Evolutionary conservation across 2,888 invertebrate genomes (phyloP), one percentile per base, ranked within the genome.

Genomic region (Scrobipalpa costella): DNA sequence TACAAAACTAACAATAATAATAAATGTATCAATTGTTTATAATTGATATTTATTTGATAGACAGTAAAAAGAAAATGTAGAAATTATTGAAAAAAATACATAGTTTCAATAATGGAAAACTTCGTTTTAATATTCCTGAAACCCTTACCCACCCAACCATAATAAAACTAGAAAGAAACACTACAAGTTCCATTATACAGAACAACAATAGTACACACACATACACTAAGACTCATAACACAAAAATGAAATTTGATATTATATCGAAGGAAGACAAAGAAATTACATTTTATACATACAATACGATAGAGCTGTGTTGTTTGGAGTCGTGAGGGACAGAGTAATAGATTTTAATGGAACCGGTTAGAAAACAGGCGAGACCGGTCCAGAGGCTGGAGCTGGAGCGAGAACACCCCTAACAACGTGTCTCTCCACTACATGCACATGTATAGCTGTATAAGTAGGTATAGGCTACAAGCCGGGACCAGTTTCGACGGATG

Each of bases 41-140:
- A 81, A 90, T 90, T 90, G 90, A 89, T 90, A 87, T 86, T 86
- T 88, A 89, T 88, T 87, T 90, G 84, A 89, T 90, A 90, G 89
- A 81, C 86, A 78, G 84, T 88, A 87, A 90, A 82, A 83, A 81
- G 81, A 83, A 85, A 86, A 83, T 90, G 89, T 90, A 89, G 90
- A 88, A 88, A 87, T 85, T 84, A 88, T 84, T 81, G 81, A 83
- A 79, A 84, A 87, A 86, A 90, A 90, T 88, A 90, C 87, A 90
- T 88, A 88, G 90, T 85, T 90, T 89, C 86, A 88, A 90, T 80
- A 89, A 90, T 85, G 78, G 79, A 85, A 72, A 67, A 64, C 63
- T 62, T 79, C 81, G 86, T 88, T 90, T 74, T 74, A 71, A 84
- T 67, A 68, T 74, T 64, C 69, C 67, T 66, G 67, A 57, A 64